Percentiles rank a stretch among this genome's conserved stretches.
Evolutionary conservation across 2,888 invertebrate species (phyloP).

Genomic region (Hartigia nigra): DNA sequence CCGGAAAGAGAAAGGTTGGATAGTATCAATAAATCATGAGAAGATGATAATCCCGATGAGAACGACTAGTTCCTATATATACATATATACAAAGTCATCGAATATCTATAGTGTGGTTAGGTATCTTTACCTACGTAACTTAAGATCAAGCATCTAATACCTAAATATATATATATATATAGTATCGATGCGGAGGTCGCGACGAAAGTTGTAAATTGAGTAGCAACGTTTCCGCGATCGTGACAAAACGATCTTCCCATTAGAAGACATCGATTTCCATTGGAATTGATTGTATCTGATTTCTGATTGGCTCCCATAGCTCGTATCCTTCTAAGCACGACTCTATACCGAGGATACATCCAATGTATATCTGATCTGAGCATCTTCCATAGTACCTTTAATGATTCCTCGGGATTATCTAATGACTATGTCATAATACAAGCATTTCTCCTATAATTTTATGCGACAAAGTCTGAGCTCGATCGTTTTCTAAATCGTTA

Average conservation of each 20-base stretch:
- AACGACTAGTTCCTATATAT: neutral
- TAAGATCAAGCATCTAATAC: neutral
- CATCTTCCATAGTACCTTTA: neutral
- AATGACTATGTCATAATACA: conserved; percentile 17
- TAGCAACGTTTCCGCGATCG: conserved; percentile 24
- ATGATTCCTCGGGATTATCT: neutral
- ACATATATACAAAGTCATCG: neutral
- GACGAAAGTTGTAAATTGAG: neutral
- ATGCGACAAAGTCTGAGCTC: conserved; percentile 9
- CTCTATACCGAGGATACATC: neutral
- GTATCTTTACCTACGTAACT: neutral
- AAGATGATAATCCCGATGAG: neutral
- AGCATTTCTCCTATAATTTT: conserved; percentile 21
- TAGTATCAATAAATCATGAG: neutral
- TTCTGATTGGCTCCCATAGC: neutral
- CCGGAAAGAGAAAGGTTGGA: neutral
- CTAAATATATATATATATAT: neutral
- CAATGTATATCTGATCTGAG: neutral
- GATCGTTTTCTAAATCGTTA: conserved; percentile 1
- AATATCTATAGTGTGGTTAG: neutral
- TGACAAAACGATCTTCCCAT: conserved; percentile 17
- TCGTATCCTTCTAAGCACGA: neutral
- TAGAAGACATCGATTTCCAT: conserved; percentile 1
- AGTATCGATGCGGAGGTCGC: neutral
- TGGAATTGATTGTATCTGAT: neutral